Base-by-base conservation (phyloP, 2,888 invertebrate species). In the Argyra leucocephala region DNA sequence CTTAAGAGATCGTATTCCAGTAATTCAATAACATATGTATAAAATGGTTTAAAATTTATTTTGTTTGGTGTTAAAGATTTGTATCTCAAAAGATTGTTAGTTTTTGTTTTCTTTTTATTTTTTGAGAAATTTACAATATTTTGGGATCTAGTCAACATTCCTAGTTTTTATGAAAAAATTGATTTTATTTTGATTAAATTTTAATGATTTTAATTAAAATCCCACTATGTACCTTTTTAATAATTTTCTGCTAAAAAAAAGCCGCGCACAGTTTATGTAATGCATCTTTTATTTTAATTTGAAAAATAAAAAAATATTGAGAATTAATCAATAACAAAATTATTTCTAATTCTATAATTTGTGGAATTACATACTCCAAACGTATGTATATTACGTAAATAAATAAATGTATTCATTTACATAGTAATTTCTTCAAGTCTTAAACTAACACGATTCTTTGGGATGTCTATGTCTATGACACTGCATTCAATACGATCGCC, bases 1-100 rank as follows among this genome's bases (percentile, higher is more conserved):
- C 77, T 83, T 96, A 60, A 83, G 93, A 68, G 90, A 91, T 79
- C 85, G 91, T 70, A 93, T 94, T 73, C 89, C 89, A 68, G 76
- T 21, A 48, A 48, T 18, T 12, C 9, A 31, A 12, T 31, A 7
- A 31, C 7, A 31, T 12, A 31, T 12, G n/a, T n/a, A n/a, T n/a
- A n/a, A n/a, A n/a, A n/a, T n/a, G n/a, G n/a, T n/a, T n/a, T n/a
- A n/a, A n/a, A n/a, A n/a, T n/a, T n/a, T n/a, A n/a, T n/a, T n/a
- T n/a, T n/a, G n/a, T n/a, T n/a, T n/a, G n/a, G n/a, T n/a, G n/a
- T n/a, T n/a, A n/a, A n/a, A n/a, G n/a, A n/a, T n/a, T n/a, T n/a
- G n/a, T n/a, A n/a, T n/a, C n/a, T n/a, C n/a, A n/a, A n/a, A n/a
- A n/a, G 10, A 31, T 31, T 31, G 31, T 31, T 31, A 31, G 31